Evolutionary conservation across 37 sponge, comb jelly and placozoan species (phyloP), one percentile per base, ranked within the genome.

Genomic region (Aphrocallistes beatrix): DNA sequence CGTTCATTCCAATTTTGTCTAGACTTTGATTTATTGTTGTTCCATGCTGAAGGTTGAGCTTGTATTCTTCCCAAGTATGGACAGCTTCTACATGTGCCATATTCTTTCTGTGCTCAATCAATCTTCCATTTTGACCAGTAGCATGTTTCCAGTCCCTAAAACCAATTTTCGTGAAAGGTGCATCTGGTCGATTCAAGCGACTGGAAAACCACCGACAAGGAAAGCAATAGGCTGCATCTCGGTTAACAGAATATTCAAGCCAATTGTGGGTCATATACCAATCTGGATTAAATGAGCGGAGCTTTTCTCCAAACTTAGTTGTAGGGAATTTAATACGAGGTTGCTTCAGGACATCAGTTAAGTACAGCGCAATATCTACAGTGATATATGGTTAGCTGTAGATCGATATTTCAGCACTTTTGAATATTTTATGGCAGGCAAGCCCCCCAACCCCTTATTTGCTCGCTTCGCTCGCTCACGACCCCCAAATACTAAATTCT

Each of bases 111-210:
- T 82, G 83, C 10, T 28, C 9, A 37, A 3, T 9, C 37, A 38
- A 8, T 9, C 1, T 38, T 34, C 36, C 39, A 13, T 85, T 36
- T 36, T 60, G 45, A 1, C 69, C 37, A 28, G 83, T 83, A 32
- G 87, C 87, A 36, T 87, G 83, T 42, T 82, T 85, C 87, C 87
- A 87, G 82, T 87, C 87, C 82, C 87, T 36, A 50, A 83, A 87
- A 16, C 87, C 87, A 9, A 0, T 38, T 8, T 8, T 87, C 8
- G 38, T 82, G 30, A 87, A 87, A 3, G 50, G 1, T 36, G 21
- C 30, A 37, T 87, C 87, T n/a, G 83, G n/a, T 81, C 40, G 81
- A 37, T 82, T 82, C 36, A 3, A 37, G 10, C 37, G 38, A 81
- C 8, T 10, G 37, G 16, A 37, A 69, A 81, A 86, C 36, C 36